phyloP scores from a whole-genome alignment of 2,888 invertebrate species.

The Xanthostigma xanthostigma region DNA sequence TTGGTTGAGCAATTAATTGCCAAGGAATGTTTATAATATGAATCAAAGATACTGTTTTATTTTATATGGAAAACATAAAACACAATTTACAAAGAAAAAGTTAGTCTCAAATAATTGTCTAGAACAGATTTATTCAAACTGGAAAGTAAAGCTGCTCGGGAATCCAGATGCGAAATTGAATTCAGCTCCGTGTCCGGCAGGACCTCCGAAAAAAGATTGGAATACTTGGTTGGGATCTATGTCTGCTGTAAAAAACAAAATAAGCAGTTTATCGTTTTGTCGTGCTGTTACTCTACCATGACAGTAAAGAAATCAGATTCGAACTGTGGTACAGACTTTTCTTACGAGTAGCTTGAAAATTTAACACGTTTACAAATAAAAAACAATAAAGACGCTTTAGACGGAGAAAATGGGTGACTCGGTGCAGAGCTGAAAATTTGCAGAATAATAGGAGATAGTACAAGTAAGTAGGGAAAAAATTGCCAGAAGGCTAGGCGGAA shows the following conservation, averaged over 20 bases:
- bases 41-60: neutral
- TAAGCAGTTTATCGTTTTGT: neutral
- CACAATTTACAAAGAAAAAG: constrained; percentile 33
- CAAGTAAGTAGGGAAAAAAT: no score
- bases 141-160: constrained; percentile 51
- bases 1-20: no score
- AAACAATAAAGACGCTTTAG: no score
- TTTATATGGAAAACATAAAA: neutral
- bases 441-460: no score
- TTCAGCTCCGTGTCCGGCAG: constrained; percentile 28
- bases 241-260: constrained; percentile 36
- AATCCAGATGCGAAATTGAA: constrained; percentile 40
- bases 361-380: no score
- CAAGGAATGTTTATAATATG: neutral
- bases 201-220: constrained; percentile 63
- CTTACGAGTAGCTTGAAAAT: neutral
- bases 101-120: constrained; percentile 14
- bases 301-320: no score
- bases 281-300: no score
- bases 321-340: no score
- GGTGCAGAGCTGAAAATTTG: no score
- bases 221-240: constrained; percentile 75
- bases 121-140: constrained; percentile 40
- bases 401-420: no score
- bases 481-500: no score